Percentiles rank a stretch among this genome's conserved stretches.
Evolutionary conservation across 2,113 vertebrate genomes (phyloP).

Genomic region (Perognathus longimembris): DNA sequence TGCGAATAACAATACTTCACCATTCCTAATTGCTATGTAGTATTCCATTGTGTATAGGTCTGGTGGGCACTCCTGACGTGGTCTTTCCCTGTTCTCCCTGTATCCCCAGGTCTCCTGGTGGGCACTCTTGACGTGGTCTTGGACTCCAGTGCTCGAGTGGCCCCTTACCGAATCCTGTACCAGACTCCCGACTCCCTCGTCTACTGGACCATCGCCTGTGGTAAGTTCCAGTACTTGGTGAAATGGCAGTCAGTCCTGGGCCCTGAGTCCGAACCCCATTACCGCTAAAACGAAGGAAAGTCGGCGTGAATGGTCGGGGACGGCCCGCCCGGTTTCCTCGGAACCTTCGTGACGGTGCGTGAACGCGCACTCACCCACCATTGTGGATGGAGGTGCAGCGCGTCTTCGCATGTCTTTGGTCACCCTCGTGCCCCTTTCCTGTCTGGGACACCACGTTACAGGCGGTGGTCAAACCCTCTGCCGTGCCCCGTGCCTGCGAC

Average conservation of each 20-base stretch:
- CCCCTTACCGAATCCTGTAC: conserved; percentile 97
- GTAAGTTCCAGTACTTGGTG: conserved; percentile 85
- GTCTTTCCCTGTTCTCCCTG: conserved; percentile 50
- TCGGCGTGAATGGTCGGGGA: background rate
- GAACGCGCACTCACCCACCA: no score
- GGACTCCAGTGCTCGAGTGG: conserved; percentile 97
- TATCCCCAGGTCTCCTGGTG: conserved; percentile 92
- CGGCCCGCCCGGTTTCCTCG: background rate
- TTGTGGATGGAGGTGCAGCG: background rate
- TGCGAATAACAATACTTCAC: no score
- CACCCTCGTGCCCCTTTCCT: background rate
- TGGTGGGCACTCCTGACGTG: no score
- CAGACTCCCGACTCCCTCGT: conserved; percentile 96
- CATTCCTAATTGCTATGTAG: no score
- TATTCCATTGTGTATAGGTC: no score
- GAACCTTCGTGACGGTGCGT: no score
- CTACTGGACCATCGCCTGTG: conserved; percentile 98
- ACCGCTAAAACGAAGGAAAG: background rate
- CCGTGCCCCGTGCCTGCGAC: background rate
- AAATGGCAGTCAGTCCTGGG: no score
- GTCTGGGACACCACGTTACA: background rate
- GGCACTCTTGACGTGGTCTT: conserved; percentile 97
- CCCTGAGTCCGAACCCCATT: no score
- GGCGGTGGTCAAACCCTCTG: background rate
- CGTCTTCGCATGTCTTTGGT: background rate